Base-by-base conservation (phyloP, 2,888 invertebrate genomes). In the Uloborus plumipes region DNA sequence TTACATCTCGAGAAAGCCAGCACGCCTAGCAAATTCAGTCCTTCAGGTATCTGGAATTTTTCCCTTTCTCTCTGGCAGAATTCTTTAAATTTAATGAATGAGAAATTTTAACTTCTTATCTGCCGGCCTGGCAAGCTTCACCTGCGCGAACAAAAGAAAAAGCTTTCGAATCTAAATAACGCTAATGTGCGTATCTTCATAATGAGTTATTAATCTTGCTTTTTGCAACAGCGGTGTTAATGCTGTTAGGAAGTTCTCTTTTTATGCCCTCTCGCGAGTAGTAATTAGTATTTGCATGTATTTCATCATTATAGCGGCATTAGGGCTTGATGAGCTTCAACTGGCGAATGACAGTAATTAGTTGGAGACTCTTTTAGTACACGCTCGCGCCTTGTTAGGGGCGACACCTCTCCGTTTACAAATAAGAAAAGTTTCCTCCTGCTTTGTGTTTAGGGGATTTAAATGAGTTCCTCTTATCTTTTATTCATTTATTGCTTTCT, bases 271-370 rank as follows among this genome's bases (percentile, higher is more conserved):
- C 31, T 59, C 31, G 16, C 47, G 18, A 39, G 47, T 55, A 59
- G 59, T 71, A 71, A 71, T 71, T 71, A 71, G 71, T 59, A 71
- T 71, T 58, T 71, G 71, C 59, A 71, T 71, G 31, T 71, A 58
- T 71, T 71, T 71, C 71, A 71, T 71, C 71, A 31, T 59, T 59
- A 39, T 47, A n/a, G 49, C 18, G 47, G 71, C 59, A 59, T 59
- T 55, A 59, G 15, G 49, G n/a, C 49, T 58, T 49, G 51, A 69
- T 69, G 69, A 55, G 69, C 55, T 69, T 16, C 59, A 18, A 16
- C 58, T n/a, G 58, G 49, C 71, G 39, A 71, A 71, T 71, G 71
- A 59, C 71, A 59, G 71, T 71, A 71, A 71, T 71, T 71, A 71
- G 71, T 59, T 39, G 16, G 9, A 59, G 55, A 69, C 20, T 69